phyloP scores from a whole-genome alignment of 2,888 invertebrate genomes.

The Dasysyrphus tricinctus region DNA sequence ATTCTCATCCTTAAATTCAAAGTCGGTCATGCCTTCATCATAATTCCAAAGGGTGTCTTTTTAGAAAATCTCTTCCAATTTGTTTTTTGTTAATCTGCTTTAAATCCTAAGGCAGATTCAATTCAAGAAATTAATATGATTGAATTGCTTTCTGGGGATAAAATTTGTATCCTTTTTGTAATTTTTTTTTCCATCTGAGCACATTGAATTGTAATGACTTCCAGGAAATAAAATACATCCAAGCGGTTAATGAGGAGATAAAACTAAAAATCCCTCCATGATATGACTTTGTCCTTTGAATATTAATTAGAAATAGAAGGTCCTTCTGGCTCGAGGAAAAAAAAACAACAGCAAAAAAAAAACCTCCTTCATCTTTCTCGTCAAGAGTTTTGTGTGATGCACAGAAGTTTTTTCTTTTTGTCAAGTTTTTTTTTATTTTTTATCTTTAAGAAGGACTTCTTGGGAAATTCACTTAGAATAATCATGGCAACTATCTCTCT shows the following conservation, averaged over 20 bases:
- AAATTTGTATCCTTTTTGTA: constrained; percentile 6
- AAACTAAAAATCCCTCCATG: constrained; percentile 37
- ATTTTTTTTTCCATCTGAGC: neutral
- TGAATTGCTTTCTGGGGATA: constrained; percentile 51
- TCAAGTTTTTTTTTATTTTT: constrained; percentile 12
- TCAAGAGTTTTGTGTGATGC: constrained; percentile 15
- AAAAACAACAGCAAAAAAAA: neutral
- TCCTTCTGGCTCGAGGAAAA: neutral
- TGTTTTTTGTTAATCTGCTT: neutral
- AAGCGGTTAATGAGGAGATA: constrained; percentile 64
- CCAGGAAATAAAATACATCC: constrained; percentile 45
- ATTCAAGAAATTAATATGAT: constrained; percentile 53
- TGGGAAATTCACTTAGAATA: constrained; percentile 58
- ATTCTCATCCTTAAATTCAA: neutral
- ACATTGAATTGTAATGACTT: constrained; percentile 52
- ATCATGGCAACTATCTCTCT: constrained; percentile 40
- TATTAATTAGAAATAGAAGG: constrained; percentile 62
- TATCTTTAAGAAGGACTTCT: constrained; percentile 4
- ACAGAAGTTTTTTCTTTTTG: constrained; percentile 22
- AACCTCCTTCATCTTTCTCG: neutral
- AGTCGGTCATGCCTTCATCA: neutral
- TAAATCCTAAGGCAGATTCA: constrained; percentile 7
- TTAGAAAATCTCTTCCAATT: neutral
- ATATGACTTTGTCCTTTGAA: constrained; percentile 47
- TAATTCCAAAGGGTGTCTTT: too few species aligned